phyloP scores from a whole-genome alignment of 2,113 vertebrate genomes.

The Oreochromis tanganicae region DNA sequence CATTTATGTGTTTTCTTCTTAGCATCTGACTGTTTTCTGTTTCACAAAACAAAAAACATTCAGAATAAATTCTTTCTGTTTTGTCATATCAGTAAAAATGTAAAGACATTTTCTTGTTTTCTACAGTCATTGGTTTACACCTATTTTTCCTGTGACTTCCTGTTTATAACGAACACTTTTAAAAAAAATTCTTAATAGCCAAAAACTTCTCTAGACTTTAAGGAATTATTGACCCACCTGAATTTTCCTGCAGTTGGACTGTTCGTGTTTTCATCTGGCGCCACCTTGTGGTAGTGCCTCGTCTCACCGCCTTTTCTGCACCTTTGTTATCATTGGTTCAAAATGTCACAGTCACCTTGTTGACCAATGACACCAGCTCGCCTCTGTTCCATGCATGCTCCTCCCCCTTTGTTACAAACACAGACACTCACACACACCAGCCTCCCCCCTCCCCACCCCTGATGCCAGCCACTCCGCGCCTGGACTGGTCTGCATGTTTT shows the following conservation, averaged over 20 bases:
- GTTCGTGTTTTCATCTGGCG: conserved; percentile 1
- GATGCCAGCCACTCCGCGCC: not conserved
- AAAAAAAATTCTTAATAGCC: accelerated
- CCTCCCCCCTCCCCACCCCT: not conserved
- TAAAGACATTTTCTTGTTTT: not conserved
- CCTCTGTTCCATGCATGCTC: not conserved
- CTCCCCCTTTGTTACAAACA: conserved; percentile 15
- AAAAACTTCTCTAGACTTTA: not conserved
- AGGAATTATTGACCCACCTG: not conserved
- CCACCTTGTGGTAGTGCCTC: not conserved
- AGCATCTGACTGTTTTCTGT: not conserved
- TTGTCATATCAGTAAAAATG: accelerated
- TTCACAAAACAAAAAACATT: not conserved
- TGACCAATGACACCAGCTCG: conserved; percentile 26
- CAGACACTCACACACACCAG: not conserved
- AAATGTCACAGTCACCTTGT: not conserved
- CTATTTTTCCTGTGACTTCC: not conserved
- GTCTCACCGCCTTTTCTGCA: not conserved
- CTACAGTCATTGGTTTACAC: not conserved
- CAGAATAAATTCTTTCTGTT: not conserved
- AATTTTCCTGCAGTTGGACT: not conserved
- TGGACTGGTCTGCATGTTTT: not conserved
- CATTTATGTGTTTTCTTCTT: not conserved
- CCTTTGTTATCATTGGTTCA: conserved; percentile 43
- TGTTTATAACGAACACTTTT: not conserved